phyloP scores from a whole-genome alignment of 1,140 invertebrate genomes.

The Caenorhabditis brenneri region DNA sequence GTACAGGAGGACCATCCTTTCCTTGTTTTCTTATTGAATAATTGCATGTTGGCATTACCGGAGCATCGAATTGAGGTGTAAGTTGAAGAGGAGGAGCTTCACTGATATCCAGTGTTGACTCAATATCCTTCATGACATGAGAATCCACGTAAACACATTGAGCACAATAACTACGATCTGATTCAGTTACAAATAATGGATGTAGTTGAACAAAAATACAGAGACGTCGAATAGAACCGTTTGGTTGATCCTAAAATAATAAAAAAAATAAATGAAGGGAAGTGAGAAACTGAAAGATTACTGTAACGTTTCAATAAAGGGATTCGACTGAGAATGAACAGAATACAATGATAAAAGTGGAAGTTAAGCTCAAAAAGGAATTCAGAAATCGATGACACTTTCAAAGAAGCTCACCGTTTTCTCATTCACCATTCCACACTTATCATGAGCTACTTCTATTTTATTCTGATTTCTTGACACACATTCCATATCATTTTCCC shows the following conservation, averaged over 20 bases:
- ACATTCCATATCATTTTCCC: conserved; percentile 63
- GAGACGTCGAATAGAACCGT: conserved; percentile 67
- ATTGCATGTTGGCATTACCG: conserved; percentile 62
- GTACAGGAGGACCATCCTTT: conserved; percentile 65
- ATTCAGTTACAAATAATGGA: conserved; percentile 69
- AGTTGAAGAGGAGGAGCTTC: conserved; percentile 62
- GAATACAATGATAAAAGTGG: too few species aligned
- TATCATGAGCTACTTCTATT: conserved; percentile 64
- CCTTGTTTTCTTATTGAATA: conserved; percentile 69
- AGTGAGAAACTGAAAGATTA: too few species aligned
- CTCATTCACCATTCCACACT: conserved; percentile 69
- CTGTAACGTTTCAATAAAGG: too few species aligned
- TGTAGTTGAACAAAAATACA: conserved; percentile 65
- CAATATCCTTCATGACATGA: conserved; percentile 68
- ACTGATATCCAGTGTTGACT: conserved; percentile 65
- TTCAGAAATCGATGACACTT: too few species aligned
- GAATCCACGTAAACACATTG: conserved; percentile 70
- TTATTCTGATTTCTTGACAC: conserved; percentile 64
- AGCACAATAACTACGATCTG: conserved; percentile 68
- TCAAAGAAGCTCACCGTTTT: conserved; percentile 58
- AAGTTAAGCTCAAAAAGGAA: too few species aligned
- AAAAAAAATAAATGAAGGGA: too few species aligned
- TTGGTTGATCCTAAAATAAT: conserved; percentile 63
- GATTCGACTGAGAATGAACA: too few species aligned
- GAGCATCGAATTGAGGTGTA: conserved; percentile 69